Conservation (phyloP, 1,140 invertebrate genomes). For the Palaemon carinicauda region DNA sequence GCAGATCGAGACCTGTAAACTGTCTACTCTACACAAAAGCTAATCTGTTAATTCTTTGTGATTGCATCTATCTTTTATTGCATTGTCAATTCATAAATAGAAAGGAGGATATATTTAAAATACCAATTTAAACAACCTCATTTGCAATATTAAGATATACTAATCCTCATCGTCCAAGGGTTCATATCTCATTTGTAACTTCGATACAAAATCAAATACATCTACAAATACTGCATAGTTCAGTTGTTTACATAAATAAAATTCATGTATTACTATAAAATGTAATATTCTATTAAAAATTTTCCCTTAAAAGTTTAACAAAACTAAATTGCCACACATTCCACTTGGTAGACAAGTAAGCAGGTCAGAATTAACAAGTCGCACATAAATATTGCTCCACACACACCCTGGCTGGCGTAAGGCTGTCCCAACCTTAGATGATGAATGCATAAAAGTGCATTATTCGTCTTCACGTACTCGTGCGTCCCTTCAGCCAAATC, state of each 20-base stretch:
- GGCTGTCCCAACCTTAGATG: slow-evolving; percentile 55
- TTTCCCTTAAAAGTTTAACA: slow-evolving; percentile 34
- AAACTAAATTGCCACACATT: slow-evolving; percentile 28
- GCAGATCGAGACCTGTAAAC: slow-evolving; percentile 28
- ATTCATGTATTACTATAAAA: slow-evolving; percentile 39
- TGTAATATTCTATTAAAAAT: slow-evolving; percentile 13
- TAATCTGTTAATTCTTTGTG: slow-evolving; percentile 22
- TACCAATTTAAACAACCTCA: slow-evolving; percentile 21
- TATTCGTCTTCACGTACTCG: slow-evolving; percentile 44
- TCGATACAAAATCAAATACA: slow-evolving; percentile 43
- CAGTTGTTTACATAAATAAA: slow-evolving; percentile 37
- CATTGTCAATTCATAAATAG: slow-evolving; percentile 26
- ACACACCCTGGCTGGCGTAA: slow-evolving; percentile 54
- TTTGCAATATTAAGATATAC: slow-evolving; percentile 17
- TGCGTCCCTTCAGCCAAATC: slow-evolving; percentile 26
- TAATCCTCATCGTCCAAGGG: slow-evolving; percentile 3
- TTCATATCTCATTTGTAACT: slow-evolving; percentile 34
- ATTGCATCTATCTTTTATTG: slow-evolving; percentile 51
- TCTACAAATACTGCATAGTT: slow-evolving; percentile 54
- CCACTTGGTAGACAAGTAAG: slow-evolving; percentile 45
- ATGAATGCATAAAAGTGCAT: slow-evolving; percentile 56
- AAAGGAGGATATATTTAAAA: slow-evolving; percentile 13
- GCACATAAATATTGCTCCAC: slow-evolving; percentile 56
- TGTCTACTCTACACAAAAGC: slow-evolving; percentile 37
- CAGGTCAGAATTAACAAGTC: slow-evolving; percentile 48